Conservation (phyloP, 2,888 invertebrate species). For the Ophioninae sp. region DNA sequence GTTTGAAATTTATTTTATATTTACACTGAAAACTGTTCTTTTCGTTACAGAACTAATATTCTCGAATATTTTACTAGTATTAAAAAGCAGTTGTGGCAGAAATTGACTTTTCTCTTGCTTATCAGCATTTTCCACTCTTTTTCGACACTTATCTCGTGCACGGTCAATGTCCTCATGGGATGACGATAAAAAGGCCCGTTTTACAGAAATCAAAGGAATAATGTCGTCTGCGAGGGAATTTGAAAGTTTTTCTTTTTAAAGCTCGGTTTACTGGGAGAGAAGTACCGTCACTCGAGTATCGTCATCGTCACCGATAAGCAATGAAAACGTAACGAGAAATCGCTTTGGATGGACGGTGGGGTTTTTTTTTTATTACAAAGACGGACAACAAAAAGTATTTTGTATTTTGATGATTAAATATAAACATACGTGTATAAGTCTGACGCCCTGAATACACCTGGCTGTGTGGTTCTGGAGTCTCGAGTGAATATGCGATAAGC, state of each 20-base stretch:
- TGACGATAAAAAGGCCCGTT: neutral
- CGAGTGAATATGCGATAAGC: conserved; percentile 44
- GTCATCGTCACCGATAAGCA: conserved; percentile 41
- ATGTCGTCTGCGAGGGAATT: neutral
- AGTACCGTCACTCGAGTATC: conserved; percentile 11
- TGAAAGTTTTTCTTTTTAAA: neutral
- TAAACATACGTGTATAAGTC: neutral
- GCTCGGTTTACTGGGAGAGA: neutral
- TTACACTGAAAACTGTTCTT: too few relatives aligned
- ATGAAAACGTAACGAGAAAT: conserved; percentile 34
- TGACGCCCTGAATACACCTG: neutral
- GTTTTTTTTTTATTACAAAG: conserved; percentile 27
- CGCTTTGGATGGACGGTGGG: neutral
- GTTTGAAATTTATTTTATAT: too few relatives aligned
- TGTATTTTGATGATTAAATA: conserved; percentile 1
- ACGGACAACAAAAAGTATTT: conserved; percentile 27
- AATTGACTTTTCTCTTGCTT: neutral
- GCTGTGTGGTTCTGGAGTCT: conserved; percentile 9
- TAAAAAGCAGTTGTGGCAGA: neutral
- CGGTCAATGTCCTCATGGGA: neutral
- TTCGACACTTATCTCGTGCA: neutral
- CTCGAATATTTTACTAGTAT: neutral
- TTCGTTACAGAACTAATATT: neutral
- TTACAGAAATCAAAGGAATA: neutral
- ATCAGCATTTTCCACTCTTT: neutral